phyloP scores from a whole-genome alignment of 2,113 vertebrate genomes.

The Zosterops borbonicus region DNA sequence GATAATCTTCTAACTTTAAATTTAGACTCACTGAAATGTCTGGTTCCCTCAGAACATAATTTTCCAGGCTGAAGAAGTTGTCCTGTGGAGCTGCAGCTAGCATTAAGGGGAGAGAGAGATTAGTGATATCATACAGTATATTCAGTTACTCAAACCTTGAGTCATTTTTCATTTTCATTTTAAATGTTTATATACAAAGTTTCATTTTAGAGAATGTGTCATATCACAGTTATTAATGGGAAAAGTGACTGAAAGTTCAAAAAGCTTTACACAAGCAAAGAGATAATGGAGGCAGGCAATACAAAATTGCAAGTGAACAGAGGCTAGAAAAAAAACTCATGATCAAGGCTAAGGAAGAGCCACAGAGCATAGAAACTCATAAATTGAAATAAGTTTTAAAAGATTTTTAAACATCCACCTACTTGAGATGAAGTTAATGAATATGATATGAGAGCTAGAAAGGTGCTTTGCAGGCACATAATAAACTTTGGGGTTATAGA shows the following conservation, averaged over 20 bases:
- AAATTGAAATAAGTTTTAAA: not conserved
- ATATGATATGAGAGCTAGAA: not conserved
- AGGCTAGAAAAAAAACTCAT: not conserved
- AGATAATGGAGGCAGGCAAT: slow-evolving; percentile 24
- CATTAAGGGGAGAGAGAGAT: slow-evolving; percentile 42
- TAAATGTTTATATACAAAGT: slow-evolving; percentile 35
- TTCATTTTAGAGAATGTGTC: slow-evolving; percentile 21
- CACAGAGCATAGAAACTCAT: not conserved
- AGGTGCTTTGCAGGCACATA: not conserved
- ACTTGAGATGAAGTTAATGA: not conserved
- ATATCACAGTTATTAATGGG: slow-evolving; percentile 18
- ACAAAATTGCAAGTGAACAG: slow-evolving; percentile 4
- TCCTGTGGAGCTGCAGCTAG: not conserved
- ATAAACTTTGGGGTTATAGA: not conserved
- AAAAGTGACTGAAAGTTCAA: slow-evolving; percentile 33
- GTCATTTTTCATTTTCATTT: slow-evolving; percentile 15
- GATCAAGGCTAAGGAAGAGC: not conserved
- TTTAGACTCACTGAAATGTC: slow-evolving; percentile 65
- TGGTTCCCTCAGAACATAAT: slow-evolving; percentile 62
- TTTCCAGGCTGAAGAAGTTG: slow-evolving; percentile 55
- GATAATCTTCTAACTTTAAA: slow-evolving; percentile 70
- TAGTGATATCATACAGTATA: not conserved
- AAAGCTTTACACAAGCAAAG: slow-evolving; percentile 24
- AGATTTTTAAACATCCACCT: not conserved
- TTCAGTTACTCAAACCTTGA: slow-evolving; percentile 10